Conservation (phyloP, 2,888 invertebrate species). For the Carcina quercana region DNA sequence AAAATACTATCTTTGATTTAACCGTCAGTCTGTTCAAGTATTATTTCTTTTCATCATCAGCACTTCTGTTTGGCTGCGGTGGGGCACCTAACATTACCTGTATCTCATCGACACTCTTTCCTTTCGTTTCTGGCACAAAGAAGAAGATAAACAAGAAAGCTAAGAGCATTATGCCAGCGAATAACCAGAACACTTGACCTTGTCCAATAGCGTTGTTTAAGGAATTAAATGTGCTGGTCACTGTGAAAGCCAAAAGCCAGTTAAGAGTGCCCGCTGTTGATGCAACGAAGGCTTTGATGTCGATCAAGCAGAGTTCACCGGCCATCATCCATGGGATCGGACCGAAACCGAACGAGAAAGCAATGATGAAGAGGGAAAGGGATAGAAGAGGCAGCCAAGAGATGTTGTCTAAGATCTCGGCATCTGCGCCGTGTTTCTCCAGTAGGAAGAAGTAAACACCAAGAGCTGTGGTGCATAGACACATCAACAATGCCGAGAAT, state of each 20-base stretch:
- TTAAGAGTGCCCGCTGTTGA: conserved; percentile 88
- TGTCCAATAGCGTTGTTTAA: conserved; percentile 71
- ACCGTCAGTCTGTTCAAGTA: conserved; percentile 37
- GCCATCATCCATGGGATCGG: conserved; percentile 92
- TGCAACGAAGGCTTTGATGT: conserved; percentile 84
- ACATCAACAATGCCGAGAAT: conserved; percentile 81
- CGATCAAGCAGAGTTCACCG: conserved; percentile 86
- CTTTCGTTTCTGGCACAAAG: conserved; percentile 80
- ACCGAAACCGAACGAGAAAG: conserved; percentile 89
- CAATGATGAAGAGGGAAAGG: conserved; percentile 83
- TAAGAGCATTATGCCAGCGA: conserved; percentile 77
- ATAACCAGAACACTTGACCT: conserved; percentile 84
- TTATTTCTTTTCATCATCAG: conserved; percentile 45
- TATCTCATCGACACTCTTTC: conserved; percentile 80
- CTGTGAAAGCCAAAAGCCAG: conserved; percentile 86
- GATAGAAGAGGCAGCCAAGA: conserved; percentile 85
- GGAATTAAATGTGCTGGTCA: conserved; percentile 82
- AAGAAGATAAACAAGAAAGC: conserved; percentile 81
- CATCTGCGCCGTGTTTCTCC: conserved; percentile 35
- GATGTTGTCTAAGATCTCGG: conserved; percentile 61
- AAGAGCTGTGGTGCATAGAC: conserved; percentile 78
- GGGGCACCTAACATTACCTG: conserved; percentile 63
- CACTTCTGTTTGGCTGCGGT: conserved; percentile 24
- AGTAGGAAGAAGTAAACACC: conserved; percentile 80
- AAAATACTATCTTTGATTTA: conserved; percentile 34